Evolutionary conservation across 1,140 invertebrate species (phyloP).

Genomic region (Camponotus vicinus): DNA sequence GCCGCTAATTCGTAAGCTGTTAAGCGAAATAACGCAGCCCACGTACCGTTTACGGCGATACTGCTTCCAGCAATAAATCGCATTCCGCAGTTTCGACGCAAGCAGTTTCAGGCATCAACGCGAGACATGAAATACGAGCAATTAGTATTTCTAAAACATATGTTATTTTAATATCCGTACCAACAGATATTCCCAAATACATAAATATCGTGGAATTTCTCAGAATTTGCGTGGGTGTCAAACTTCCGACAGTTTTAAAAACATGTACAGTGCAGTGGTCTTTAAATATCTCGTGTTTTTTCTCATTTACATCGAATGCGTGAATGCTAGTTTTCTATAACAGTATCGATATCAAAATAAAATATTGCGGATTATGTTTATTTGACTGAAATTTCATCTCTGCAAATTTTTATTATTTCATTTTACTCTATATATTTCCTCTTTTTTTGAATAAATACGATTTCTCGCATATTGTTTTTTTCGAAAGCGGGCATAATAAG

Average conservation of each 20-base stretch:
- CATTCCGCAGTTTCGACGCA: conserved; percentile 27
- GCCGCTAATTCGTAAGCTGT: conserved; percentile 58
- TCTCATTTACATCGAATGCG: not conserved
- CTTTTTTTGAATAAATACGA: not conserved
- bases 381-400: not conserved
- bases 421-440: not conserved
- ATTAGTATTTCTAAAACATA: conserved; percentile 6
- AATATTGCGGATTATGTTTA: conserved; percentile 23
- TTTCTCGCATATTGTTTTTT: not conserved
- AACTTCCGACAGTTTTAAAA: not conserved
- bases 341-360: not conserved
- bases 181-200: not conserved
- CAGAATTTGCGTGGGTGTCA: not conserved
- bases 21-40: conserved; percentile 58
- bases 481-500: not conserved
- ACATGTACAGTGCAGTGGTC: not conserved
- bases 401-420: not conserved
- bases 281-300: not conserved
- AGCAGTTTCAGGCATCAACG: not conserved
- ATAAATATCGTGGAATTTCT: not conserved
- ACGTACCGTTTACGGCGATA: conserved; percentile 17
- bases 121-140: not conserved
- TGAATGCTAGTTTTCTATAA: not conserved
- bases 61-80: conserved; percentile 27
- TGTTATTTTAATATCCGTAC: not conserved